Evolutionary conservation across 2,888 invertebrate species (phyloP).

Genomic region (Drosophila peninsularis): DNA sequence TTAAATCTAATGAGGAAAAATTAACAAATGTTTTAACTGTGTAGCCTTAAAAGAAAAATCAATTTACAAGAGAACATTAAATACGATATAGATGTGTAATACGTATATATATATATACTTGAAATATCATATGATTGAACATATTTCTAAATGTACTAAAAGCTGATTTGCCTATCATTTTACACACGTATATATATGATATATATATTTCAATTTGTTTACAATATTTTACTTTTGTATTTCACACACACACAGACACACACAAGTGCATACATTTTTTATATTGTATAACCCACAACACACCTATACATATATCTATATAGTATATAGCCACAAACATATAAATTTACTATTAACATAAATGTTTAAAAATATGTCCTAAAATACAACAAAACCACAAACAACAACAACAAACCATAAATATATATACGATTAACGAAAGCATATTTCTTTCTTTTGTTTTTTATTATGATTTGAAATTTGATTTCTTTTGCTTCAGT

Average conservation of each 20-base stretch:
- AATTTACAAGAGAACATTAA: slow-evolving; percentile 60
- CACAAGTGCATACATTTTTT: slow-evolving; percentile 35
- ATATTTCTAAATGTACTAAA: slow-evolving; percentile 31
- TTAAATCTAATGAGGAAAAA: slow-evolving; percentile 19
- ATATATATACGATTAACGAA: slow-evolving; percentile 54
- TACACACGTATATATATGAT: background rate
- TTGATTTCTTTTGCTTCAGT: background rate
- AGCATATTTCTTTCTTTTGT: slow-evolving; percentile 38
- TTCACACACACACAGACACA: slow-evolving; percentile 35
- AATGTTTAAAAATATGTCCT: slow-evolving; percentile 62
- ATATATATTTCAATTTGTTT: slow-evolving; percentile 17
- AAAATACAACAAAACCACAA: slow-evolving; percentile 44
- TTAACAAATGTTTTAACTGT: slow-evolving; percentile 67
- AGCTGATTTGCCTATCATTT: slow-evolving; percentile 47
- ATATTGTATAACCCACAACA: slow-evolving; percentile 45
- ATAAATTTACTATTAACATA: slow-evolving; percentile 59
- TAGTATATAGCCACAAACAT: slow-evolving; percentile 42
- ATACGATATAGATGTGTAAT: slow-evolving; percentile 30
- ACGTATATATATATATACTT: slow-evolving; percentile 31
- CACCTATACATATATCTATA: slow-evolving; percentile 3
- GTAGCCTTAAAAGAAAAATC: slow-evolving; percentile 67
- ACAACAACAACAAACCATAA: slow-evolving; percentile 12
- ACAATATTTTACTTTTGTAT: slow-evolving; percentile 50
- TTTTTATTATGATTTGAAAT: slow-evolving; percentile 1
- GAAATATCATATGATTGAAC: slow-evolving; percentile 40